Evolutionary conservation across 2,888 invertebrate genomes (phyloP).

Genomic region (Hyposoter didymator): DNA sequence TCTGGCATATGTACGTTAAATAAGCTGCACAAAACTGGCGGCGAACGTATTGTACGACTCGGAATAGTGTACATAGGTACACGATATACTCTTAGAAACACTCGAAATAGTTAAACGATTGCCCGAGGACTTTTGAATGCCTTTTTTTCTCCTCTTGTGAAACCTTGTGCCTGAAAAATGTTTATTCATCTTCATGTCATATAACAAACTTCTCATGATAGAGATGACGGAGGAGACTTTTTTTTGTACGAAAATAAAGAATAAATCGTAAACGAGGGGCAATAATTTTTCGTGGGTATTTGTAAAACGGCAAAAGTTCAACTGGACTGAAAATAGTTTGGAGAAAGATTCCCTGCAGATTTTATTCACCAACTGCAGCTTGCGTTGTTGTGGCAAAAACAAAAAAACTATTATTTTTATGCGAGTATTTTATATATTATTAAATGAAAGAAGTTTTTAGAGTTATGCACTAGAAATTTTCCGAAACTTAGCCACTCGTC

Average conservation of each 20-base stretch:
- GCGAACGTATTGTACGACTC: constrained; percentile 18
- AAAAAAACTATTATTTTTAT: neutral
- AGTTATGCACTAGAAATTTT: constrained; percentile 32
- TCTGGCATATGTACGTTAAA: neutral
- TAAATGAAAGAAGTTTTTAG: constrained; percentile 31
- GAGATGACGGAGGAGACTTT: neutral
- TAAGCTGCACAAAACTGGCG: constrained; percentile 21
- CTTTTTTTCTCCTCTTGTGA: constrained; percentile 16
- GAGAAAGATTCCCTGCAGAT: neutral
- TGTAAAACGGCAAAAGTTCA: neutral
- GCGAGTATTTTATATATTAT: neutral
- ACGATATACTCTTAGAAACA: constrained; percentile 7
- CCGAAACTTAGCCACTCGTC: constrained; percentile 14
- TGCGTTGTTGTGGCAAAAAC: neutral
- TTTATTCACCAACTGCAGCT: neutral
- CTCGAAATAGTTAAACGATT: constrained; percentile 36
- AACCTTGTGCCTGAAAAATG: constrained; percentile 10
- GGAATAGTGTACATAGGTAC: neutral
- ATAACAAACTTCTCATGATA: constrained; percentile 3
- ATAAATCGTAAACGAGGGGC: neutral
- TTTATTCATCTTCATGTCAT: constrained; percentile 10
- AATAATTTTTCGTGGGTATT: neutral
- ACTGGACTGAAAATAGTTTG: neutral
- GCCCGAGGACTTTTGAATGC: constrained; percentile 24
- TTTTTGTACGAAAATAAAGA: neutral